A percentile compares a stretch with the other conserved stretches of the same genome.
Evolutionary conservation across 1,140 invertebrate genomes (phyloP).

Genomic region (Zeugodacus cucurbitae): DNA sequence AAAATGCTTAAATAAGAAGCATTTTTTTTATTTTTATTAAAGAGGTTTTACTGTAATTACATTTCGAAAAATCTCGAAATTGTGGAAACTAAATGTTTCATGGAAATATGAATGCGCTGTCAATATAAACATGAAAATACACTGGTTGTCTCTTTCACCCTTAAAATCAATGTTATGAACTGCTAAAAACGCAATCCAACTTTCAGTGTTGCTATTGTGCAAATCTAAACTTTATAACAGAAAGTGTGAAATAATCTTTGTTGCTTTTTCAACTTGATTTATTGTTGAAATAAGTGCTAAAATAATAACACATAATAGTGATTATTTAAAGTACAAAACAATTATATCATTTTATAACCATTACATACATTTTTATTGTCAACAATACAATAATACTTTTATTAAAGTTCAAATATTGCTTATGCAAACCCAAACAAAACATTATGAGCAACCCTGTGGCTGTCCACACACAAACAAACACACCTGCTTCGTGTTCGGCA

Average conservation of each 20-base stretch:
- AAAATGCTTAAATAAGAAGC: no score
- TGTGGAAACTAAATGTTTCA: neutral
- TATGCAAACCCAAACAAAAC: neutral
- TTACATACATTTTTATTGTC: no score
- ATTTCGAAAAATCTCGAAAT: neutral
- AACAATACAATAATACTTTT: no score
- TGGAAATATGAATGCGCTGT: neutral
- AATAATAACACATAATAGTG: no score
- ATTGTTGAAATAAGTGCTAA: no score
- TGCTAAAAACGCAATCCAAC: neutral
- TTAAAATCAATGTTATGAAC: neutral
- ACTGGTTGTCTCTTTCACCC: neutral
- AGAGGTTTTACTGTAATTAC: neutral
- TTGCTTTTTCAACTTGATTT: no score
- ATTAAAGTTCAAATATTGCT: no score
- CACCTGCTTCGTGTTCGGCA: neutral
- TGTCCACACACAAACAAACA: neutral
- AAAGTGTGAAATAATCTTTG: no score
- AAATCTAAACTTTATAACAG: no score
- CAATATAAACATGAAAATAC: neutral
- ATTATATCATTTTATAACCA: no score
- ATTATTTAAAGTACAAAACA: no score
- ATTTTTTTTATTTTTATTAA: no score
- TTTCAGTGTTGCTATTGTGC: neutral
- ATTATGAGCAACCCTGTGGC: neutral